Base-by-base conservation (phyloP, 2,797 vertebrate genomes). In the Peromyscus melanophrys region DNA sequence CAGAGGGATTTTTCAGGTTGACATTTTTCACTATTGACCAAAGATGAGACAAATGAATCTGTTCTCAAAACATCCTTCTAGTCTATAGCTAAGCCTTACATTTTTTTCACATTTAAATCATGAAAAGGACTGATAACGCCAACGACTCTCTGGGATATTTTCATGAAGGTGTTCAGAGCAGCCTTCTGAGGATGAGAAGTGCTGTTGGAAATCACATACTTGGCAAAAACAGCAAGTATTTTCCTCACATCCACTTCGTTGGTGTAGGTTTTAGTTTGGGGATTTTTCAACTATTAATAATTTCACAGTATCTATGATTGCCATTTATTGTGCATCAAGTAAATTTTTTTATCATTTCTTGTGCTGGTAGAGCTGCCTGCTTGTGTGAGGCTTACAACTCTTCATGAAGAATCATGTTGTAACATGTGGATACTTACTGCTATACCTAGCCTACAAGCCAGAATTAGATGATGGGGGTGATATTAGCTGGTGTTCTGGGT, bases 71-170 rank as follows among this genome's bases (percentile, higher is more conserved):
- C 49, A 90, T 81, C 4, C 31, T 77, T 55, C 69, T 29, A 80
- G 12, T 25, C 25, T 21, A 65, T 65, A 93, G 31, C n/a, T 21
- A 57, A 63, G 52, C 31, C 57, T 95, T 82, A 52, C 25, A 31
- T 80, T 87, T 31, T 31, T n/a, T 46, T 93, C 92, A 82, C 40
- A 67, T 65, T 84, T 83, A 93, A 97, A 92, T 97, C 95, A 97
- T 1, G 2, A 78, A 73, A 97, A 93, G 83, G 34, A 94, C 37
- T 37, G 57, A 97, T 92, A 96, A 63, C 59, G 25, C 78, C 78
- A 31, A 67, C 73, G 88, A 96, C 57, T 92, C 89, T 46, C n/a
- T 92, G 29, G 46, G 57, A 63, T 43, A 29, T 92, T 85, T 94
- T 78, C 96, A 92, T 85, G 73, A 85, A 95, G 94, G 87, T 91